phyloP scores from a whole-genome alignment of 2,888 invertebrate species.

The Drosophila villosipedis region DNA sequence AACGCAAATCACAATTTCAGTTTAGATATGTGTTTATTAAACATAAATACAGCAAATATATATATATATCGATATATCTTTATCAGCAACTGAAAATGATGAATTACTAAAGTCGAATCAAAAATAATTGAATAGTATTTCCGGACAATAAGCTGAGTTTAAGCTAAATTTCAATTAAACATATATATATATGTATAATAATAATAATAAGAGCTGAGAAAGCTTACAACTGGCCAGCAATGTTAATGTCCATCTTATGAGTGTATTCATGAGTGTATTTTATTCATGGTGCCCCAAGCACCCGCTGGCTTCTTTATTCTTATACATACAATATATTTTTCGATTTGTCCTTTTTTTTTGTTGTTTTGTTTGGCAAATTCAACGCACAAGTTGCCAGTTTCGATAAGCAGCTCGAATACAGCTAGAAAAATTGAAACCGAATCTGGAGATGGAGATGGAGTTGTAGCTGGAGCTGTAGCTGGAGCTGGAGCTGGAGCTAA shows the following conservation, averaged over 20 bases:
- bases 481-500: slow-evolving; percentile 1
- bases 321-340: not conserved
- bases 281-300: not conserved
- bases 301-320: not conserved
- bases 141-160: not conserved
- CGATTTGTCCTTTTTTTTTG: slow-evolving; percentile 27
- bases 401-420: slow-evolving; percentile 37
- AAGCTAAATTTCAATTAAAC: not conserved
- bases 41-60: not conserved
- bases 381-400: slow-evolving; percentile 54
- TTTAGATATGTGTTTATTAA: not conserved
- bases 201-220: not conserved
- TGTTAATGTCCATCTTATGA: not conserved
- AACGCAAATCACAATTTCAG: not conserved
- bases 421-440: not conserved
- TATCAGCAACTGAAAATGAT: not conserved
- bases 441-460: slow-evolving; percentile 1
- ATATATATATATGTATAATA: no score
- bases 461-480: not conserved
- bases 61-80: not conserved
- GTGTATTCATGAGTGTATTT: not conserved
- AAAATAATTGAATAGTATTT: not conserved
- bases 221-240: not conserved
- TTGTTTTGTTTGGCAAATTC: slow-evolving; percentile 46
- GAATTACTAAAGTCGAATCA: not conserved